These are phyloP conservation scores for Bugulina stolonifera DNA, from an alignment of 2,888 invertebrate genomes.

Conservation along the genomic window DNA sequence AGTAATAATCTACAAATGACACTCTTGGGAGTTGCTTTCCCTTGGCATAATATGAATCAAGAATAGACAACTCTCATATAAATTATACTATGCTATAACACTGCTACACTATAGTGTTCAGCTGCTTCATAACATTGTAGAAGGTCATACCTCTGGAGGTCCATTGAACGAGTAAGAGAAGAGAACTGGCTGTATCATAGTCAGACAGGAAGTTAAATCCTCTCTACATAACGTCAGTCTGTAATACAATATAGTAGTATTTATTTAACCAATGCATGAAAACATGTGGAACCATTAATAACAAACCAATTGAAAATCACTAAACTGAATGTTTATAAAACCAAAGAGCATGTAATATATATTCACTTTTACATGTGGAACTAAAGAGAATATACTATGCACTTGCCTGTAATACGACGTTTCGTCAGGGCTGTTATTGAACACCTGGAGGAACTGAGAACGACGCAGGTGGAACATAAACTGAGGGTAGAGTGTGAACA, in stretches of 20 bases:
- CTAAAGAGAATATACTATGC: too few relatives aligned
- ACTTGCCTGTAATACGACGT: slow-evolving; percentile 95
- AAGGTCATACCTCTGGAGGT: slow-evolving; percentile 63
- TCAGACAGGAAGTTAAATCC: slow-evolving; percentile 90
- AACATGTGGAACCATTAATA: too few relatives aligned
- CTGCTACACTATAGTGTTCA: not conserved
- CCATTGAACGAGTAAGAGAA: slow-evolving; percentile 98
- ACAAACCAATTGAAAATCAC: too few relatives aligned
- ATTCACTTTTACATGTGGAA: too few relatives aligned
- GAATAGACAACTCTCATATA: too few relatives aligned
- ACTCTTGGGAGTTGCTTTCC: too few relatives aligned
- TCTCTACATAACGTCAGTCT: slow-evolving; percentile 96
- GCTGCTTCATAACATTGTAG: too few relatives aligned
- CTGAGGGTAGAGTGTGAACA: slow-evolving; percentile 96
- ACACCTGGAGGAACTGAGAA: slow-evolving; percentile 97
- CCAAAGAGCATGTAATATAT: too few relatives aligned
- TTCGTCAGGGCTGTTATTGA: slow-evolving; percentile 99
- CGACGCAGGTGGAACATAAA: slow-evolving; percentile 98
- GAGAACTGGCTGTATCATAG: slow-evolving; percentile 98
- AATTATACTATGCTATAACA: too few relatives aligned
- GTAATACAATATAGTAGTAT: slow-evolving; percentile 31
- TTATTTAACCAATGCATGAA: not conserved
- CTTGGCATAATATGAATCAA: too few relatives aligned
- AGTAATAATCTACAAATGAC: not conserved
- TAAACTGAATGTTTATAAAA: too few relatives aligned